Evolutionary conservation across 2,888 invertebrate genomes (phyloP), one percentile per base, ranked within the genome.

Genomic region (Glyphotaelius pellucidus): DNA sequence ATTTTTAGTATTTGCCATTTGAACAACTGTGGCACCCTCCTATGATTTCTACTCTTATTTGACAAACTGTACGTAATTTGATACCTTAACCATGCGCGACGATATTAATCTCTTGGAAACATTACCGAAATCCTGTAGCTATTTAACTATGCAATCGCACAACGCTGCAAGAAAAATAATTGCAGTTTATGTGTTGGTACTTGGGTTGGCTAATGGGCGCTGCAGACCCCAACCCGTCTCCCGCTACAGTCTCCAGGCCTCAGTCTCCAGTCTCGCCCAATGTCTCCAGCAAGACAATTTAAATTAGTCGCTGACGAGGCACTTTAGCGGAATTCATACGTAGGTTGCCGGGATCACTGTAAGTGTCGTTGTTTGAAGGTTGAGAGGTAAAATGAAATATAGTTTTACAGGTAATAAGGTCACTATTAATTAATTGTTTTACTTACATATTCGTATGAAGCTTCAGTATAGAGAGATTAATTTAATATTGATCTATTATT

Each of bases 261-360:
- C 42, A 12, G 42, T 42, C 42, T 12, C 67, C 67, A 9, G 67
- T 25, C 67, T 67, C 25, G 67, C 25, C 67, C 67, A 67, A 25
- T 67, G 88, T 79, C 30, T 67, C 25, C 84, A 30, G 84, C 88
- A 90, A 91, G 90, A 86, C 89, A 90, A 91, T 91, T 90, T 89
- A 91, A 91, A 91, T 91, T 91, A 91, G 91, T 89, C 67, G 91
- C 88, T 85, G 85, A 38, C 85, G 89, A 86, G 79, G 88, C 88
- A 80, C 84, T 84, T 38, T 25, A 25, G 84, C 35, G 84, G 67
- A 9, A 5, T 67, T 67, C 67, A 67, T 67, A 67, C 67, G n/a
- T 25, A 67, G 25, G 5, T 67, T n/a, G 52, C 19, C 15, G 19
- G 7, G 4, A 15, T 15, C 19, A 67, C 67, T 67, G 9, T n/a